A percentile compares a stretch with the other conserved stretches of the same genome.
Conservation (phyloP, 1,140 invertebrate species). For the Pseudomyrmex cubaensis region DNA sequence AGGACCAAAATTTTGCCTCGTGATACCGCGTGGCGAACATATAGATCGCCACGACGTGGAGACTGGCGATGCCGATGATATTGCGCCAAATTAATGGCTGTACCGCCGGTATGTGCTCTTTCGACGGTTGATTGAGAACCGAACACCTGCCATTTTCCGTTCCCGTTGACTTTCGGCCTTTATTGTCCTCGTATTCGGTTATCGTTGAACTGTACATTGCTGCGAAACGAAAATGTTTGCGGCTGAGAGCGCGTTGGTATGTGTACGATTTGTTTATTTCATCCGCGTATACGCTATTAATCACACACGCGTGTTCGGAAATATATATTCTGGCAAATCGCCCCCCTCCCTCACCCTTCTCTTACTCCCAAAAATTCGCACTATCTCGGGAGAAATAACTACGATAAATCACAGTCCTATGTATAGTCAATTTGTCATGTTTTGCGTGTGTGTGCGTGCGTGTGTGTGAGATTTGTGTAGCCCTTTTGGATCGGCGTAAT, state of each 20-base stretch:
- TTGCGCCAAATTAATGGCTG: conserved; percentile 81
- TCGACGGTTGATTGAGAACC: conserved; percentile 49
- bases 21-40: conserved; percentile 67
- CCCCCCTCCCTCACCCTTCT: no score
- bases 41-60: conserved; percentile 77
- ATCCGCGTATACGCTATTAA: neutral
- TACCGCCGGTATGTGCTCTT: conserved; percentile 39
- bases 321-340: neutral
- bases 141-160: conserved; percentile 60
- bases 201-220: conserved; percentile 78
- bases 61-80: conserved; percentile 75
- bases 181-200: conserved; percentile 74
- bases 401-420: neutral
- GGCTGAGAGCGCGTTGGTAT: neutral
- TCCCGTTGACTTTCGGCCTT: conserved; percentile 49
- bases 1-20: conserved; percentile 78
- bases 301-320: neutral
- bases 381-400: neutral
- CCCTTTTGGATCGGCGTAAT: neutral
- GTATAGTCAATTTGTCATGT: neutral
- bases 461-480: no score
- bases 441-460: neutral
- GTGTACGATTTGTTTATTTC: conserved; percentile 16
- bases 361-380: neutral
- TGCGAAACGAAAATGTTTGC: neutral